Conservation (phyloP, 2,113 vertebrate genomes). For the mouse (Mus musculus) region GRCm39 chr12:73404001-73404500, state of each 20-base stretch:
- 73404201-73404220: conserved; percentile 47
- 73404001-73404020: background rate
- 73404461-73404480: conserved; percentile 14
- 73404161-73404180: conserved; percentile 74
- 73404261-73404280: conserved; percentile 60
- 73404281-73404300: conserved; percentile 5
- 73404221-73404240: conserved; percentile 78
- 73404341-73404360: background rate
- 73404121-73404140: conserved; percentile 42
- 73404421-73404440: conserved; percentile 3
- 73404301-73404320: background rate
- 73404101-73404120: background rate
- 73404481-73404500: background rate
- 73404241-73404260: conserved; percentile 53
- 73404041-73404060: background rate
- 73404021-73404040: conserved; percentile 9
- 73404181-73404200: conserved; percentile 60
- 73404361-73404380: background rate
- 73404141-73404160: conserved; percentile 60
- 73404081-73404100: conserved; percentile 33
- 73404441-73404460: conserved; percentile 30
- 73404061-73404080: background rate
- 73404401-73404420: background rate
- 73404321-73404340: background rate
- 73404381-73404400: conserved; percentile 5